These are phyloP conservation scores for Ornithorhynchus anatinus DNA, from an alignment of 2,113 vertebrate species.

Conservation along the genomic window DNA sequence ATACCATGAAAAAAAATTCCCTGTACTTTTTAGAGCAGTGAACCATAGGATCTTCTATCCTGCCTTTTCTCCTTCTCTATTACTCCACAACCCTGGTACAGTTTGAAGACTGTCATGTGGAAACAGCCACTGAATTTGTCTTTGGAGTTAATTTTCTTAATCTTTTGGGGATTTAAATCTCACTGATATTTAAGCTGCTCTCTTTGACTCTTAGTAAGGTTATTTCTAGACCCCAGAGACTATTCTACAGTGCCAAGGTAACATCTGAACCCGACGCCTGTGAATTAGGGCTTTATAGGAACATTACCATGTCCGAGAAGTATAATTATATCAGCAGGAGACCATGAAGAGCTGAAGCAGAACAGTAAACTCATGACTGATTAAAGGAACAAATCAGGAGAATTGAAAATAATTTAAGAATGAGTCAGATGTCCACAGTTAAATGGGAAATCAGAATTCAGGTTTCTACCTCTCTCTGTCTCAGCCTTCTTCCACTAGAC, in stretches of 20 bases:
- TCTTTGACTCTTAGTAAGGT: not conserved
- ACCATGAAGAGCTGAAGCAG: not conserved
- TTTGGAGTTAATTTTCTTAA: not conserved
- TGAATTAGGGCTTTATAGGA: conserved; percentile 13
- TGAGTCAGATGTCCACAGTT: not conserved
- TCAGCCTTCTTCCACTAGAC: not conserved
- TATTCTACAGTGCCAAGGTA: conserved; percentile 2
- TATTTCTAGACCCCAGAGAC: not conserved
- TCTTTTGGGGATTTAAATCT: conserved; percentile 12
- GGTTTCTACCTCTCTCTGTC: not conserved
- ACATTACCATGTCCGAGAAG: not conserved
- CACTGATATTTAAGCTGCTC: not conserved
- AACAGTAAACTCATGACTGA: not conserved
- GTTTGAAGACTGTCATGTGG: too few species aligned
- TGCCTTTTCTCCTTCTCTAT: not conserved
- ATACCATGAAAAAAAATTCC: not conserved
- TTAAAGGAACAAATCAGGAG: not conserved
- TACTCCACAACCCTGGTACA: too few species aligned
- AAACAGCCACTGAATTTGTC: not conserved
- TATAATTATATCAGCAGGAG: not conserved
- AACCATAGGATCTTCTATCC: not conserved
- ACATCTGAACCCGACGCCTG: not conserved
- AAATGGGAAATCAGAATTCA: not conserved
- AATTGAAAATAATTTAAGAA: not conserved
- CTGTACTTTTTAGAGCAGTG: not conserved